Percentiles rank a stretch among this genome's conserved stretches.
Evolutionary conservation across 2,797 vertebrate species (phyloP).

Genomic region (Cyclopterus lumpus): DNA sequence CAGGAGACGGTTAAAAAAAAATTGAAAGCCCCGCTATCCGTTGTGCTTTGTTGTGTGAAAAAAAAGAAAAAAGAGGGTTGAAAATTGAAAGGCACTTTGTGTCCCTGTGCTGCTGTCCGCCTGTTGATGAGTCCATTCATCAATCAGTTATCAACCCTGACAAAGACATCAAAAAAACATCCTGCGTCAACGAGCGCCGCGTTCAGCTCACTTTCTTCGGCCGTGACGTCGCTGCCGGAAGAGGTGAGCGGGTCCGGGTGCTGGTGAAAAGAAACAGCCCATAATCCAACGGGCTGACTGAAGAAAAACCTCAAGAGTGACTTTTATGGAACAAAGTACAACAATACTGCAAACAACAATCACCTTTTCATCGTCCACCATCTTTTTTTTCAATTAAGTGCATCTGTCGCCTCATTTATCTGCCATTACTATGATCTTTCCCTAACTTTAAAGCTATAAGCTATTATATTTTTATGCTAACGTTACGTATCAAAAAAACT

Average conservation of each 20-base stretch:
- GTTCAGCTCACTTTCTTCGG: not conserved
- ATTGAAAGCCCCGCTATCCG: conserved; percentile 9
- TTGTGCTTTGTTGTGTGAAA: conserved; percentile 6
- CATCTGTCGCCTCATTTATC: no score
- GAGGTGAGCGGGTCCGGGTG: not conserved
- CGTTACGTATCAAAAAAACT: no score
- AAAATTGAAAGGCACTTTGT: conserved; percentile 34
- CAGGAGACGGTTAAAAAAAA: not conserved
- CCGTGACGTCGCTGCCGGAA: not conserved
- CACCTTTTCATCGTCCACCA: not conserved
- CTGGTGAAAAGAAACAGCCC: not conserved
- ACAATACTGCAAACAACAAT: not conserved
- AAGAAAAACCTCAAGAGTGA: not conserved
- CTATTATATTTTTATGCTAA: no score
- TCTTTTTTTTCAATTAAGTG: not conserved
- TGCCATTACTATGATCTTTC: no score
- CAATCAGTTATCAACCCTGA: conserved; percentile 21
- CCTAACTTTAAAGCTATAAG: not conserved
- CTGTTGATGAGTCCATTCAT: conserved; percentile 43
- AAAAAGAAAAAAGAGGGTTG: conserved; percentile 21
- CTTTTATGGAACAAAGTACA: not conserved
- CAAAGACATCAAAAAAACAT: conserved; percentile 3
- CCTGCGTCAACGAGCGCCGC: not conserved
- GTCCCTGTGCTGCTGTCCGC: conserved; percentile 30
- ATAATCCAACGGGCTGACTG: not conserved